Conservation (phyloP, 2,888 invertebrate species). For the Epirrita christyi region DNA sequence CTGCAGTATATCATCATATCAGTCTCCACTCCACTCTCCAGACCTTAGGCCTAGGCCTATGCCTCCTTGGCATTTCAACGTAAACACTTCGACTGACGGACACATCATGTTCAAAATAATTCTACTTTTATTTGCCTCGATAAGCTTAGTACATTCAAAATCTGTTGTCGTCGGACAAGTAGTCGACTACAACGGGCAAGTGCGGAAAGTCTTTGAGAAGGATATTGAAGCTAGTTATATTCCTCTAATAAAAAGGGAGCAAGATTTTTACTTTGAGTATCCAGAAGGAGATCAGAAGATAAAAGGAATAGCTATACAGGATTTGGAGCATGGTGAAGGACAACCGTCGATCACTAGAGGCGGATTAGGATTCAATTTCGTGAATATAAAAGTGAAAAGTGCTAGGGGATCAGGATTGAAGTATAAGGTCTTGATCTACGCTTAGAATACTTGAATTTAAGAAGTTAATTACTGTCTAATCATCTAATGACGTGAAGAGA, state of each 20-base stretch:
- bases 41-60: too few species aligned
- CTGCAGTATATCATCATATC: too few species aligned
- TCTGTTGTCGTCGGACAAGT: constrained; percentile 67
- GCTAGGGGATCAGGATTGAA: constrained; percentile 70
- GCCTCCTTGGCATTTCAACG: constrained; percentile 13
- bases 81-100: constrained; percentile 15
- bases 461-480: too few species aligned
- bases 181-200: constrained; percentile 53
- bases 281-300: constrained; percentile 62
- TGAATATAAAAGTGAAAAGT: constrained; percentile 73
- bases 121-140: constrained; percentile 45
- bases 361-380: constrained; percentile 69
- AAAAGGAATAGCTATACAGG: constrained; percentile 74
- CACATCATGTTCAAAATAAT: constrained; percentile 53
- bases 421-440: constrained; percentile 69
- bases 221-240: constrained; percentile 48
- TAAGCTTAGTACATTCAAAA: constrained; percentile 49
- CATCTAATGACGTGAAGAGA: too few species aligned
- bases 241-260: constrained; percentile 61
- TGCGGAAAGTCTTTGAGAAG: constrained; percentile 62
- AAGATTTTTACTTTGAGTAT: constrained; percentile 63
- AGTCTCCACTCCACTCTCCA: too few species aligned
- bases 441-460: constrained; percentile 39
- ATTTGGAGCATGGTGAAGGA: constrained; percentile 67
- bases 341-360: constrained; percentile 71